A percentile compares a stretch with the other conserved stretches of the same genome.
Conservation (phyloP, 64 coral and sea anemone genomes). For the Stichodactyla mertensii region DNA sequence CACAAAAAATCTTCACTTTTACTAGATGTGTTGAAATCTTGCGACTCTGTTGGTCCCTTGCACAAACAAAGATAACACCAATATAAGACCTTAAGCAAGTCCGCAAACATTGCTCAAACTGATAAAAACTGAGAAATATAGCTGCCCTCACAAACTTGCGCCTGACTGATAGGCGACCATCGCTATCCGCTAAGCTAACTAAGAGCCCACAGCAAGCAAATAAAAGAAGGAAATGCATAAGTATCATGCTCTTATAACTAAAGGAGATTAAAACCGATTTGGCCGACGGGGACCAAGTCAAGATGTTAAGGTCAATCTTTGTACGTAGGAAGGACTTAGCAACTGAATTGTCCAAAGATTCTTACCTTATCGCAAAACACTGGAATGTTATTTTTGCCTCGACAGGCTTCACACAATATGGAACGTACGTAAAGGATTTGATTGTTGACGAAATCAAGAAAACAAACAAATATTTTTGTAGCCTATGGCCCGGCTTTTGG, state of each 20-base stretch:
- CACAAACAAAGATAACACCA: not conserved
- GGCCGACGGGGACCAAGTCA: not conserved
- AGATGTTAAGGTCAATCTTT: not conserved
- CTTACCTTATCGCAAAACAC: not conserved
- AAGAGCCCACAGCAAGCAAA: not conserved
- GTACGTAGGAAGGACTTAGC: not conserved
- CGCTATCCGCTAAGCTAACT: not conserved
- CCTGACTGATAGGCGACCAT: not conserved
- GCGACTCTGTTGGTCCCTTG: too few relatives aligned
- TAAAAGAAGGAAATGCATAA: not conserved
- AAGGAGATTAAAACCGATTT: slow-evolving; percentile 2
- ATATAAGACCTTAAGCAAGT: not conserved
- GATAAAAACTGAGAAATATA: too few relatives aligned
- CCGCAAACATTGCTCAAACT: too few relatives aligned
- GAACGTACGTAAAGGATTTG: not conserved
- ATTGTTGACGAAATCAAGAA: not conserved
- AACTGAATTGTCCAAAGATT: not conserved
- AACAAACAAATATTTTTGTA: not conserved
- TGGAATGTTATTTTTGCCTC: not conserved
- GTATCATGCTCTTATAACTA: not conserved
- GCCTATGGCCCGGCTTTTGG: not conserved
- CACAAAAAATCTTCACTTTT: too few relatives aligned
- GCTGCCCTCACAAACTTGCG: not conserved
- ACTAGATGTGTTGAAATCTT: too few relatives aligned
- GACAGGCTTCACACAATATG: not conserved